Percentiles rank a stretch among this genome's conserved stretches.
Conservation (phyloP, 30 jellyfish, hydroid and myxozoan species). For the Turritopsis dohrnii region DNA sequence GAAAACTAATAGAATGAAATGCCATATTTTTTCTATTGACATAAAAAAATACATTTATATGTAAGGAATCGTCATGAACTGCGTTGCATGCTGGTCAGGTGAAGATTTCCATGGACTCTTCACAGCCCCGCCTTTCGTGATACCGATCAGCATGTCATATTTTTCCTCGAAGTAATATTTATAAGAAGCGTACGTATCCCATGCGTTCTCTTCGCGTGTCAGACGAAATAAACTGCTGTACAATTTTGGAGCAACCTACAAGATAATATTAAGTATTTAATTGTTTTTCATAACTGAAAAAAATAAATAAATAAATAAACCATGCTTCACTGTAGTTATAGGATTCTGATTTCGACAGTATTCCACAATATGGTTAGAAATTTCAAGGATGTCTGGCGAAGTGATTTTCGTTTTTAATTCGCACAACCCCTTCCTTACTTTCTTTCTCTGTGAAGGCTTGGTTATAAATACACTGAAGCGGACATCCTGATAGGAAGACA, state of each 20-base stretch:
- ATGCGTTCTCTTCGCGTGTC: conserved; percentile 83
- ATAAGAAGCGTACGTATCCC: conserved; percentile 75
- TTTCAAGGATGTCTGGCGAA: neutral
- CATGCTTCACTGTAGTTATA: neutral
- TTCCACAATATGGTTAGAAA: neutral
- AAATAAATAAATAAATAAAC: no score
- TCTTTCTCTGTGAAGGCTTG: neutral
- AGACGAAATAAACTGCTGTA: conserved; percentile 71
- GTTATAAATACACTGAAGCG: neutral
- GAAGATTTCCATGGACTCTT: conserved; percentile 88
- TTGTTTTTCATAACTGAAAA: neutral
- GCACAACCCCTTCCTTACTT: neutral
- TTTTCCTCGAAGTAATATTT: conserved; percentile 65
- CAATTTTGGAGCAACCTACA: conserved; percentile 50
- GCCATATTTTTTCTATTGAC: no score
- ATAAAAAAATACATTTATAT: neutral
- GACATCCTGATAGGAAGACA: neutral
- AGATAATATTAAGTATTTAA: neutral
- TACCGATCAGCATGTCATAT: conserved; percentile 73
- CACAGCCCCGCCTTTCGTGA: conserved; percentile 57
- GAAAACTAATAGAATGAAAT: no score
- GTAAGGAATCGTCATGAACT: conserved; percentile 45
- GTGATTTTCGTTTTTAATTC: neutral
- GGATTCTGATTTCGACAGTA: neutral
- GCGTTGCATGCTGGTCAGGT: conserved; percentile 95